Conservation (phyloP, 35 echinoderm and acorn worm species). For the Hemicentrotus pulcherrimus region DNA sequence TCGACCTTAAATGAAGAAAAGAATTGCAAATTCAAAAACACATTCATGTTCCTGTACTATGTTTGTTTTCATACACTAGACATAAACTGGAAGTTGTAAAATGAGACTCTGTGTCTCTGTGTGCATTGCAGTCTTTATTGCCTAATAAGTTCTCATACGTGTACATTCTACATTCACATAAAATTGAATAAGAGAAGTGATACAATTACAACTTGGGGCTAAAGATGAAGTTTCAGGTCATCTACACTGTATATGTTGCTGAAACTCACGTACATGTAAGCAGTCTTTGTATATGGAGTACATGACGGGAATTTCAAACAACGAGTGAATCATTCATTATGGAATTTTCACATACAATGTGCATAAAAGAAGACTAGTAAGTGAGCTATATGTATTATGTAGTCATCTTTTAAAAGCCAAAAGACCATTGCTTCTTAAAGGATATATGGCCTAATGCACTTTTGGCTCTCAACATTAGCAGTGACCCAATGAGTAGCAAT, state of each 20-base stretch:
- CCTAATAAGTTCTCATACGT: background rate
- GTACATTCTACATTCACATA: no score
- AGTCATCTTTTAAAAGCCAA: no score
- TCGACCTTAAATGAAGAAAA: no score
- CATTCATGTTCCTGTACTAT: background rate
- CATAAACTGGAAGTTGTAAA: background rate
- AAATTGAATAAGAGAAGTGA: background rate
- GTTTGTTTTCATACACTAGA: background rate
- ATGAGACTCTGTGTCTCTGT: background rate
- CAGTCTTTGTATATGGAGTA: background rate
- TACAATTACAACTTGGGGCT: background rate
- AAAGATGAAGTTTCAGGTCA: background rate
- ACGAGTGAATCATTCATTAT: no score
- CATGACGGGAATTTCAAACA: background rate
- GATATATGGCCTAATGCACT: no score
- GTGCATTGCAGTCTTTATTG: background rate
- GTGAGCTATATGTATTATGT: no score
- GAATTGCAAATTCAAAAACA: background rate
- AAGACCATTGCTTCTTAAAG: no score
- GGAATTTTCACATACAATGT: no score
- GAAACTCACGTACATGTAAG: background rate
- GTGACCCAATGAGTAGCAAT: no score
- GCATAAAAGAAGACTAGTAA: no score
- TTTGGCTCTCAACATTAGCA: no score
- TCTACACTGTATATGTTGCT: background rate